Evolutionary conservation across 2,797 vertebrate species (phyloP), one percentile per base, ranked within the genome.

Genomic region (Coregonus suidteri): DNA sequence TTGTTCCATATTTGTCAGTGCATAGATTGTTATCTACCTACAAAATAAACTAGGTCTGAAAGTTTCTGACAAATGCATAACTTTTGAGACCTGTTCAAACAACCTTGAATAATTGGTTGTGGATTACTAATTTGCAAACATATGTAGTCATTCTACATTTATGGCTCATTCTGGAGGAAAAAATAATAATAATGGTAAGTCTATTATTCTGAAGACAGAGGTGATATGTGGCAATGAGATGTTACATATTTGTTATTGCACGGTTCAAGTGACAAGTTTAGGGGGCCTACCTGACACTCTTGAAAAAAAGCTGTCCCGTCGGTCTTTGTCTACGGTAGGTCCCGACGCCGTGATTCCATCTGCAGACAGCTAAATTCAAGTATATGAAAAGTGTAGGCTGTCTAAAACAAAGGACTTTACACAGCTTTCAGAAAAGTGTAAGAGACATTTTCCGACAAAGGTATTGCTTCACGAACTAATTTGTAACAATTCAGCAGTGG

Each of bases 341-440:
- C 76, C 84, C 76, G 74, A 81, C 69, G 84, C 77, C 79, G 76
- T 31, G 85, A 82, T 80, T 92, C 93, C 93, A 94, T 95, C 94
- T 95, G 92, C 52, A 82, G 71, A 84, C 84, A 7, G 65, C n/a
- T 16, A 66, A 15, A 14, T 20, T 34, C 13, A 9, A 20, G 31
- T 13, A 14, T 14, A 34, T 6, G 13, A 34, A 9, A 59, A 25
- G 9, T 64, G 20, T 64, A 62, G 20, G 5, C 7, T 25, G 20
- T 64, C 20, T 64, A 25, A 64, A 64, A 64, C 59, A 25, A 64
- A 25, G 9, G 16, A 64, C 20, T 7, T 66, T 34, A 34, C 47
- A 68, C 20, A 68, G 30, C 14, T 66, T 52, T 31, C 65, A 16
- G 1, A 11, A 47, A 18, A 69, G 11, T 47, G 41, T 47, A 18